Evolutionary conservation across 2,113 vertebrate genomes (phyloP).

Genomic region (Chinchilla lanigera): DNA sequence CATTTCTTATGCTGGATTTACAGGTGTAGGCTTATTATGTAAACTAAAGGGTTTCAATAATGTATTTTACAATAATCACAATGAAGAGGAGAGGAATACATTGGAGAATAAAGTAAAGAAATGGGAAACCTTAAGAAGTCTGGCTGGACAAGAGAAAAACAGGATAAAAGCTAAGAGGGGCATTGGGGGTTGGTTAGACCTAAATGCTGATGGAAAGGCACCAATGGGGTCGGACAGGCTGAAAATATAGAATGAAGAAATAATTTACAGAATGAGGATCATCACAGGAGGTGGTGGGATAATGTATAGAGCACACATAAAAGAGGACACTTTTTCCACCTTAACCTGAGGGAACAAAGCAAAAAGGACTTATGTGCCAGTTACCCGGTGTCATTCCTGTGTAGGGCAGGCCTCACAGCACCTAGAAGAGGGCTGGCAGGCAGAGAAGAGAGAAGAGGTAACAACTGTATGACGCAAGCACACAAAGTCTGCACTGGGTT

Average conservation of each 20-base stretch:
- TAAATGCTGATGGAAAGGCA: neutral
- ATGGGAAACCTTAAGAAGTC: neutral
- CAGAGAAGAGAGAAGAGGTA: neutral
- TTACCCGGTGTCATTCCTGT: neutral
- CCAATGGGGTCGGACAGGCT: rapidly evolving
- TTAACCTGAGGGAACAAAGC: neutral
- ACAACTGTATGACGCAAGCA: neutral
- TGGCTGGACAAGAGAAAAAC: neutral
- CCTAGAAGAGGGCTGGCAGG: neutral
- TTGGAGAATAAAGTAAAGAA: neutral
- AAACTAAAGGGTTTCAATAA: neutral
- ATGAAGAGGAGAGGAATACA: neutral
- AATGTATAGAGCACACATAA: neutral
- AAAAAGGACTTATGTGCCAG: neutral
- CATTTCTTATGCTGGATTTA: neutral
- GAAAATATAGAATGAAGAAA: neutral
- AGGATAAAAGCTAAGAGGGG: neutral
- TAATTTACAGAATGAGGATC: neutral
- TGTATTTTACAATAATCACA: neutral
- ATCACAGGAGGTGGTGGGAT: neutral
- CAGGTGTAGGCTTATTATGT: neutral
- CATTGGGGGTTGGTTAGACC: neutral
- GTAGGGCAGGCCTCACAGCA: no score
- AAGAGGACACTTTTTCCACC: neutral
- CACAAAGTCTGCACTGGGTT: neutral